phyloP scores from a whole-genome alignment of 2,797 vertebrate species.

The Erithacus rubecula region DNA sequence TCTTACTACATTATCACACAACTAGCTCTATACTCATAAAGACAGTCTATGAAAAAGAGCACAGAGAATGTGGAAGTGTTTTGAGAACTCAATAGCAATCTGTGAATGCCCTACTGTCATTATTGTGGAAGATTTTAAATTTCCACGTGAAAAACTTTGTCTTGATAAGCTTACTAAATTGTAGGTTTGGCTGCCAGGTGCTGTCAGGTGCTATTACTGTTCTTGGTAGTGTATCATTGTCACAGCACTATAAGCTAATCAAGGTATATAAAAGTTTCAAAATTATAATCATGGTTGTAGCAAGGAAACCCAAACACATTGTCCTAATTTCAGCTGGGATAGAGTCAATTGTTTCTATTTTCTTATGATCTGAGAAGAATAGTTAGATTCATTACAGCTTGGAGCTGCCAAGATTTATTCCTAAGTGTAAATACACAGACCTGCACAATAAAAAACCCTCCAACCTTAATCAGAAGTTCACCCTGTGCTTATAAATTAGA shows the following conservation, averaged over 20 bases:
- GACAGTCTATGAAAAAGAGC: background rate
- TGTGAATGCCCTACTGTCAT: background rate
- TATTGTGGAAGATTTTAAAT: background rate
- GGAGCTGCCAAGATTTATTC: background rate
- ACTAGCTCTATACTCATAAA: background rate
- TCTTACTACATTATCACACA: background rate
- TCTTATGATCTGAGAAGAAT: background rate
- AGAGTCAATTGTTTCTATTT: background rate
- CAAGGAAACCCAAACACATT: background rate
- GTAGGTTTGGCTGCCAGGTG: background rate
- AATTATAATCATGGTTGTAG: background rate
- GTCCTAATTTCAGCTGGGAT: background rate
- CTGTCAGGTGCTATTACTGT: background rate
- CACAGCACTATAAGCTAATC: background rate
- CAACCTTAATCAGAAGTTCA: background rate
- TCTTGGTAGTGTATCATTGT: background rate
- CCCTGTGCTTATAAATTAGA: background rate
- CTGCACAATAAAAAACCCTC: fast-evolving
- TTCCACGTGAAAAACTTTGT: background rate
- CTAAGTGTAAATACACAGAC: background rate
- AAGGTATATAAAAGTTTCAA: background rate
- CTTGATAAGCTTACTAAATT: background rate
- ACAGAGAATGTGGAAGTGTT: background rate
- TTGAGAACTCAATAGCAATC: background rate
- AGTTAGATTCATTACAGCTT: background rate